Evolutionary conservation across 2,797 vertebrate genomes (phyloP).

Genomic region (Moxostoma hubbsi): DNA sequence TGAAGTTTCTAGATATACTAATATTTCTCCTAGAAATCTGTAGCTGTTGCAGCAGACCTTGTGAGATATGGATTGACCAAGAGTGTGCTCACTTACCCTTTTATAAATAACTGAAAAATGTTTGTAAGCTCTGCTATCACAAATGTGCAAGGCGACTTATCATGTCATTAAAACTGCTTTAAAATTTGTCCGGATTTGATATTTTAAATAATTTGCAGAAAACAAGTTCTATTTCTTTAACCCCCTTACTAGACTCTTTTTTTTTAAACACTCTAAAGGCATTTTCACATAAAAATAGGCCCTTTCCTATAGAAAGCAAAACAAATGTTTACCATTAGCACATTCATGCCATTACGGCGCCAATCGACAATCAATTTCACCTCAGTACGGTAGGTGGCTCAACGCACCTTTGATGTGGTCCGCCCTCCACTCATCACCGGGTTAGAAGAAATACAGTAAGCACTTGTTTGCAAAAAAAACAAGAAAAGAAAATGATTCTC

Average conservation of each 20-base stretch:
- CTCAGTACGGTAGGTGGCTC: no score
- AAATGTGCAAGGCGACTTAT: background rate
- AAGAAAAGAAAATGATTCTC: no score
- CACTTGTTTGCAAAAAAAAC: no score
- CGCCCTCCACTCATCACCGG: no score
- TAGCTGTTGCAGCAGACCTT: background rate
- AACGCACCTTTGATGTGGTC: no score
- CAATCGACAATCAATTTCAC: no score
- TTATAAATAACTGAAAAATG: background rate
- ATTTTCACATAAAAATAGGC: no score
- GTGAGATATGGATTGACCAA: background rate
- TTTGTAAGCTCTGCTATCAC: background rate
- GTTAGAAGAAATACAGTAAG: no score
- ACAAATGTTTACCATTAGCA: no score
- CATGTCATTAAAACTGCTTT: slow-evolving; percentile 6
- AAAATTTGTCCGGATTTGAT: slow-evolving; percentile 16
- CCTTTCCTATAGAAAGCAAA: no score
- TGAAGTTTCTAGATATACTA: slow-evolving; percentile 1
- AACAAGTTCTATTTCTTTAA: background rate
- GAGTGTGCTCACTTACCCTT: background rate
- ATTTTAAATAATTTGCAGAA: slow-evolving; percentile 11
- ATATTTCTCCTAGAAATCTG: slow-evolving; percentile 8
- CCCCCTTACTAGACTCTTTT: background rate
- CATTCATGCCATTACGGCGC: no score
- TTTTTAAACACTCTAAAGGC: slow-evolving; percentile 7